Base-by-base conservation (phyloP, 2,113 vertebrate species). In the Bufo gargarizans region DNA sequence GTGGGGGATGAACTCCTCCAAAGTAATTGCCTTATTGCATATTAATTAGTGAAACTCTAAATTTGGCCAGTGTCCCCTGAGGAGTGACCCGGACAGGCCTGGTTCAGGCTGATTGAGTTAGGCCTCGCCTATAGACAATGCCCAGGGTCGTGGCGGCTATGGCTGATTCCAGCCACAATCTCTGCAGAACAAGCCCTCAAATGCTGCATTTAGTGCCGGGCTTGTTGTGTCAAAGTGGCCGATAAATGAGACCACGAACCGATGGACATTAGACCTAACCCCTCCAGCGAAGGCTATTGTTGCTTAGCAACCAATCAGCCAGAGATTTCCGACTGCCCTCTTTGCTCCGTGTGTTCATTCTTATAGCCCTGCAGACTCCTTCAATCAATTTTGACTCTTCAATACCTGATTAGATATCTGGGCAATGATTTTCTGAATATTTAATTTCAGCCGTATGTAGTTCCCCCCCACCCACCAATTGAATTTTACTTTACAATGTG, bases 301-400 rank as follows among this genome's bases (percentile, higher is more conserved):
- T 83, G 71, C 87, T 12, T 88, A 88, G 87, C 87, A 88, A 88
- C 87, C 71, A 77, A 74, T 77, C 58, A 58, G 13, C 87, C 47
- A 83, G 87, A 88, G 80, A 88, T 43, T 55, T 63, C 43, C 20
- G 50, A 13, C 47, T 33, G 47, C 53, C 69, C 45, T 65, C 61
- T 19, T 9, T 77, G 69, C 86, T 10, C 59, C 43, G 14, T 56
- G 59, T 72, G 47, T 63, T 74, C 49, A 17, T 56, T 88, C 81
- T 76, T 33, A 33, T 65, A 82, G 78, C 86, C 33, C 78, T 61
- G 78, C 86, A 82, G 78, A 58, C 53, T 58, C 69, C 20, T 83
- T 76, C 71, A 88, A 88, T 88, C 80, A 88, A 83, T 88, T 61
- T 55, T 63, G 14, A 4, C 69, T 83, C 72, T 61, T 82, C 55